Evolutionary conservation across 1,140 invertebrate species (phyloP).

Genomic region (Tetramorium alpestre): DNA sequence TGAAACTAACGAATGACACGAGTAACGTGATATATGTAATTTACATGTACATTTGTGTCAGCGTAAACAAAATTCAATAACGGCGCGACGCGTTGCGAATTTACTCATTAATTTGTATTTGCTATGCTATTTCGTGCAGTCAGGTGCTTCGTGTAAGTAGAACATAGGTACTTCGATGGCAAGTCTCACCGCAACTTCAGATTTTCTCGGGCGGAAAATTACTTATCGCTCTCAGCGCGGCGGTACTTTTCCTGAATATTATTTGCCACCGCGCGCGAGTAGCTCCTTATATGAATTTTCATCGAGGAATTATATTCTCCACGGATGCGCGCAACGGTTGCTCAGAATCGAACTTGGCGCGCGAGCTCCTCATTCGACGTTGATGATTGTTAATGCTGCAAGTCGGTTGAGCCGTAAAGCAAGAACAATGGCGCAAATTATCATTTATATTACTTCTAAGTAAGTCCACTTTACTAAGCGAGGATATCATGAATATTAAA

Average conservation of each 20-base stretch:
- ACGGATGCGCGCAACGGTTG: slow-evolving; percentile 40
- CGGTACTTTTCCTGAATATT: slow-evolving; percentile 36
- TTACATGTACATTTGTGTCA: not conserved
- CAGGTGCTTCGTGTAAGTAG: not conserved
- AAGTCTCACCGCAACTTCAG: not conserved
- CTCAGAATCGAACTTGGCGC: slow-evolving; percentile 46
- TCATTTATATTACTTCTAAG: slow-evolving; percentile 75
- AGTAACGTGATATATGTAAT: not conserved
- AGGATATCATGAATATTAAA: slow-evolving; percentile 75
- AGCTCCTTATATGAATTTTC: slow-evolving; percentile 61
- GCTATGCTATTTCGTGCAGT: not conserved
- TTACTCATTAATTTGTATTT: slow-evolving; percentile 29
- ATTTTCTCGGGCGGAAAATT: slow-evolving; percentile 34
- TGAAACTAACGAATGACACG: not conserved
- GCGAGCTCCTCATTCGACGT: slow-evolving; percentile 52
- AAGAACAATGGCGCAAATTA: slow-evolving; percentile 76
- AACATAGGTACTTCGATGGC: not conserved
- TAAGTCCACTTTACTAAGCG: slow-evolving; percentile 67
- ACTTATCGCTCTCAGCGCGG: not conserved
- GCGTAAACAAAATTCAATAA: slow-evolving; percentile 11
- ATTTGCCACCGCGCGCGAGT: not conserved
- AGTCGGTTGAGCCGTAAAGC: slow-evolving; percentile 34
- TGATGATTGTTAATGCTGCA: slow-evolving; percentile 71
- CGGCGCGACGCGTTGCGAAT: not conserved
- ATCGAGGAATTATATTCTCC: slow-evolving; percentile 52